Evolutionary conservation across 2,797 vertebrate species (phyloP).

Genomic region (Mus caroli): DNA sequence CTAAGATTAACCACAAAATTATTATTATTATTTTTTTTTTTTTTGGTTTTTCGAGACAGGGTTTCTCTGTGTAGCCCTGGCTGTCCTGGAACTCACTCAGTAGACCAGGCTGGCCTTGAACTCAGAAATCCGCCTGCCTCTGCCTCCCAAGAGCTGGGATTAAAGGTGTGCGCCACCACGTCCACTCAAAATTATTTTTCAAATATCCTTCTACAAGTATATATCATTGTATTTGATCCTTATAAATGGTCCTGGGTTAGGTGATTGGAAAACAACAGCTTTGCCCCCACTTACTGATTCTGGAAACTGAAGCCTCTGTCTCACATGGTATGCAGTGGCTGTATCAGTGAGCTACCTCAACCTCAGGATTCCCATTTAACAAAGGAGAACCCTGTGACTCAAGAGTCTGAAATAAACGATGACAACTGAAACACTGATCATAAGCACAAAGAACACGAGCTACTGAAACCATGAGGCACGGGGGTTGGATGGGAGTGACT

Average conservation of each 20-base stretch:
- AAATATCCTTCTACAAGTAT: neutral
- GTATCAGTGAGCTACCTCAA: neutral
- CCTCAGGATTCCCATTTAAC: neutral
- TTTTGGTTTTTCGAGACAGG: too few species aligned
- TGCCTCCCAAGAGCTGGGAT: too few species aligned
- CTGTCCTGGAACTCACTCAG: too few species aligned
- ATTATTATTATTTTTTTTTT: too few species aligned
- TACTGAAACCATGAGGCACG: neutral
- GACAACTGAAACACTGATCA: neutral
- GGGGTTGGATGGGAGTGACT: neutral
- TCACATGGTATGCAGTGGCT: neutral
- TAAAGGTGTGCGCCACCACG: too few species aligned
- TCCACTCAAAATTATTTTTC: neutral
- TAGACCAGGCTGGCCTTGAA: too few species aligned
- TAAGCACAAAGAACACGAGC: neutral
- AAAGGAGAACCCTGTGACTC: neutral
- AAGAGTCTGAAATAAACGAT: neutral
- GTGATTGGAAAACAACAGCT: neutral
- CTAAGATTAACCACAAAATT: constrained; percentile 46
- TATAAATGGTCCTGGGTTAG: neutral
- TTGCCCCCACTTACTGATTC: too few species aligned
- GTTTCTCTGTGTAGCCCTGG: too few species aligned
- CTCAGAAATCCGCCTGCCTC: too few species aligned
- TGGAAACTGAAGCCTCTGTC: neutral
- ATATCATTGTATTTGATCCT: neutral